Evolutionary conservation across 2,888 invertebrate species (phyloP).

Genomic region (Drosophila helvetica): DNA sequence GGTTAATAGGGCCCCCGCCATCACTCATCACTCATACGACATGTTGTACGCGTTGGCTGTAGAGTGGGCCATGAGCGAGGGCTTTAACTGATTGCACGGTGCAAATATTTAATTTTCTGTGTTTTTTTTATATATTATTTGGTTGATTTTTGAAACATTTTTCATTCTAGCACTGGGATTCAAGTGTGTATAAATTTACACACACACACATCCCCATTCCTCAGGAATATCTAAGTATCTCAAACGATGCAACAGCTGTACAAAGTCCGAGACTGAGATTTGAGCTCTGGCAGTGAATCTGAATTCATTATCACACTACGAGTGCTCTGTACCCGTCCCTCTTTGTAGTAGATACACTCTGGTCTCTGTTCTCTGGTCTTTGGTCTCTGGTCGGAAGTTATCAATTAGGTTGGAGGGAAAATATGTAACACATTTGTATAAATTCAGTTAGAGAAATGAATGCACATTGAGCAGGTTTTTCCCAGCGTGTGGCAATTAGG

Average conservation of each 20-base stretch:
- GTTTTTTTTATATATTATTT: background rate
- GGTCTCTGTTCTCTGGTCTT: conserved; percentile 23
- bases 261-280: conserved; percentile 40
- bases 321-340: background rate
- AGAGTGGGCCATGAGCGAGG: background rate
- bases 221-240: background rate
- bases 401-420: conserved; percentile 73
- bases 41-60: conserved; percentile 15
- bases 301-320: conserved; percentile 78
- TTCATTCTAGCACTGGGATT: background rate
- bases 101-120: conserved; percentile 15
- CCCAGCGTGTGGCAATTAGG: conserved; percentile 78
- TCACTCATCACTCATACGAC: conserved; percentile 39
- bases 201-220: background rate
- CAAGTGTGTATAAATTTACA: conserved; percentile 10
- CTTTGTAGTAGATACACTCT: conserved; percentile 17
- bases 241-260: conserved; percentile 16
- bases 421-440: conserved; percentile 77
- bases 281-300: conserved; percentile 76
- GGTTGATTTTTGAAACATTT: no score
- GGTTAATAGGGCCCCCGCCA: background rate
- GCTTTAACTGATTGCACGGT: conserved; percentile 4
- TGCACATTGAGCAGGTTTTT: conserved; percentile 55
- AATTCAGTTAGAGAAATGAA: conserved; percentile 71
- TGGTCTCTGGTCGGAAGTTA: conserved; percentile 70